A percentile compares a stretch with the other conserved stretches of the same genome.
Conservation (phyloP, 2,113 vertebrate species). For the Nibea coibor region DNA sequence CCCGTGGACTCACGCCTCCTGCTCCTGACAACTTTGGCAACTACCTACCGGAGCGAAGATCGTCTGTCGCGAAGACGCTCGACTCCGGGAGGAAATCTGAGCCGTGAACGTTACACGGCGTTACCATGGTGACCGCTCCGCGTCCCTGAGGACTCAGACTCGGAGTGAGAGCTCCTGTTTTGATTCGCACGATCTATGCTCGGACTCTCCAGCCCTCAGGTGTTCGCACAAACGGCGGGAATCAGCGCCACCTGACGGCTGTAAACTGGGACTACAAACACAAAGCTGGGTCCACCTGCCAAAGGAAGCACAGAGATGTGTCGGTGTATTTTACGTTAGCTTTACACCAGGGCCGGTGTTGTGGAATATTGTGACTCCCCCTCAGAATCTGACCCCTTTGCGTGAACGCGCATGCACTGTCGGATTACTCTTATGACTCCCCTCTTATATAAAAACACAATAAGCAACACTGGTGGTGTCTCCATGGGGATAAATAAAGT, state of each 20-base stretch:
- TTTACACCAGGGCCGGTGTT: too few species aligned
- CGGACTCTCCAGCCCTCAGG: conserved; percentile 29
- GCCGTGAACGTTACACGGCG: neutral
- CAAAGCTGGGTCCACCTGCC: neutral
- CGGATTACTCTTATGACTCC: too few species aligned
- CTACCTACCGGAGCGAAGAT: conserved; percentile 56
- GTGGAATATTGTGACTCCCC: too few species aligned
- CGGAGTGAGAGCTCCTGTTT: conserved; percentile 50
- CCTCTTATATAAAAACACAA: too few species aligned
- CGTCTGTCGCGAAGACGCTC: neutral
- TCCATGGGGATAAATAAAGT: too few species aligned
- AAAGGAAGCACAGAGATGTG: too few species aligned
- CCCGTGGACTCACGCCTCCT: conserved; percentile 44
- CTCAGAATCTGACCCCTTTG: too few species aligned
- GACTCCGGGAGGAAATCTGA: neutral
- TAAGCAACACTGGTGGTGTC: too few species aligned
- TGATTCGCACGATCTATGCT: neutral
- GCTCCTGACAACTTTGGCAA: conserved; percentile 54
- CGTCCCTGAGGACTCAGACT: too few species aligned
- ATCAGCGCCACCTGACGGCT: conserved; percentile 34
- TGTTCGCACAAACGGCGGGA: conserved; percentile 9
- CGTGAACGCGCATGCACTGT: too few species aligned
- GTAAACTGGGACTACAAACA: accelerated
- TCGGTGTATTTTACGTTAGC: too few species aligned
- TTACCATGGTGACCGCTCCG: conserved; percentile 1